These are phyloP conservation scores for Acropora tenuis DNA, from an alignment of 64 coral and sea anemone genomes.

Conservation along the genomic window DNA sequence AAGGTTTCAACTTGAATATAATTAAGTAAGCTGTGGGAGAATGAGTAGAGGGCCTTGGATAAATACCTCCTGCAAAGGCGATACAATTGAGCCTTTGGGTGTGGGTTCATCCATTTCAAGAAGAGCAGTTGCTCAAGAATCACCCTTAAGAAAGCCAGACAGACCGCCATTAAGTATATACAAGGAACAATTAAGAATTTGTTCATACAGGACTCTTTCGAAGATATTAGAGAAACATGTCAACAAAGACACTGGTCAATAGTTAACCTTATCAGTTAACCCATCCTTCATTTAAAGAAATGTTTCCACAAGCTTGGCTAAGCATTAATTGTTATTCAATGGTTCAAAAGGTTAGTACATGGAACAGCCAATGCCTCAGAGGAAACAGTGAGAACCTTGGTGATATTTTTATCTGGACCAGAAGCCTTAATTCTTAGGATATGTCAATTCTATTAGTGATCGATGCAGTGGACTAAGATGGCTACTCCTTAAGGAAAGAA, in stretches of 20 bases:
- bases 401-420: conserved; percentile 52
- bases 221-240: conserved; percentile 23
- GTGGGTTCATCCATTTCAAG: conserved; percentile 52
- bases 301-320: conserved; percentile 21
- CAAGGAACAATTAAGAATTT: not conserved
- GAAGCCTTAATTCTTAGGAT: conserved; percentile 29
- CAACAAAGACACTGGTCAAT: not conserved
- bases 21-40: conserved; percentile 1
- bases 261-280: not conserved
- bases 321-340: conserved; percentile 3
- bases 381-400: conserved; percentile 39
- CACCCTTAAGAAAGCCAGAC: conserved; percentile 54
- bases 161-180: conserved; percentile 12
- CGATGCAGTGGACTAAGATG: too few relatives aligned
- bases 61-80: conserved; percentile 8
- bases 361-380: conserved; percentile 48
- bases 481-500: too few relatives aligned
- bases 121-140: conserved; percentile 58
- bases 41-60: conserved; percentile 43
- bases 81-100: conserved; percentile 28
- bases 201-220: not conserved
- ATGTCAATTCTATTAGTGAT: too few relatives aligned
- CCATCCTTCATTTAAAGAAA: conserved; percentile 50
- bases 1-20: conserved; percentile 25
- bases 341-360: conserved; percentile 11